Percentiles rank a stretch among this genome's conserved stretches.
Evolutionary conservation across 2,888 invertebrate species (phyloP).

Genomic region (Drosophila vallismaia): DNA sequence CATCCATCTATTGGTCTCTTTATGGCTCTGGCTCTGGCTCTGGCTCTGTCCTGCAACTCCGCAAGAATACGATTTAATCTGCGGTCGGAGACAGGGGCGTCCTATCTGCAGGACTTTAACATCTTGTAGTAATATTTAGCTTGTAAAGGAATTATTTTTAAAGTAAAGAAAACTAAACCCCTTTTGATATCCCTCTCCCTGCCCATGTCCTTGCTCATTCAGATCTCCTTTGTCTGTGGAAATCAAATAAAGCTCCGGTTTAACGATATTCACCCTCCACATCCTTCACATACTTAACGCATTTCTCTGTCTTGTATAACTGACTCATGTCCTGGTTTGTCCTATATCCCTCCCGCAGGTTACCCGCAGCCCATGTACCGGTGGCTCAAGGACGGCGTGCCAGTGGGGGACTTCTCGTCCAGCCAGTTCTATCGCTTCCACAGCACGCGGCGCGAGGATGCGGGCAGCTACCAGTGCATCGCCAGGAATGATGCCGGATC

Average conservation of each 20-base stretch:
- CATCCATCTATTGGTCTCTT: neutral
- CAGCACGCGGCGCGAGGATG: constrained; percentile 91
- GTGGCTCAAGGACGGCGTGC: constrained; percentile 94
- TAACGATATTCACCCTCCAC: constrained; percentile 5
- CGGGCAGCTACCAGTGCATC: constrained; percentile 96
- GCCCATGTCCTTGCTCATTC: neutral
- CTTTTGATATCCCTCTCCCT: constrained; percentile 12
- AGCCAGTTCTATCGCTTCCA: constrained; percentile 93
- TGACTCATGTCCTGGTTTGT: neutral
- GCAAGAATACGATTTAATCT: constrained; percentile 61
- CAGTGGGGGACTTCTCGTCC: constrained; percentile 91
- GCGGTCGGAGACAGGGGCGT: constrained; percentile 33
- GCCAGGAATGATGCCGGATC: constrained; percentile 96
- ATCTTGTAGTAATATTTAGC: no score
- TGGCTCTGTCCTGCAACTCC: neutral
- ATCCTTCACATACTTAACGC: constrained; percentile 32
- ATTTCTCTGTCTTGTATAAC: neutral
- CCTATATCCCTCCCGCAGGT: constrained; percentile 45
- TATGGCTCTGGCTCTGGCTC: constrained; percentile 3
- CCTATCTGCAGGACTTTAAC: constrained; percentile 9
- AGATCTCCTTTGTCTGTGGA: constrained; percentile 13
- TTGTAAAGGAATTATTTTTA: neutral
- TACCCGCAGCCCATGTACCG: constrained; percentile 96
- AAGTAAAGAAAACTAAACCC: constrained; percentile 23
- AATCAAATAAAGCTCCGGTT: constrained; percentile 17